Percentiles rank a stretch among this genome's conserved stretches.
phyloP scores from a whole-genome alignment of 1,140 invertebrate species.

The Drosophila ironensis region DNA sequence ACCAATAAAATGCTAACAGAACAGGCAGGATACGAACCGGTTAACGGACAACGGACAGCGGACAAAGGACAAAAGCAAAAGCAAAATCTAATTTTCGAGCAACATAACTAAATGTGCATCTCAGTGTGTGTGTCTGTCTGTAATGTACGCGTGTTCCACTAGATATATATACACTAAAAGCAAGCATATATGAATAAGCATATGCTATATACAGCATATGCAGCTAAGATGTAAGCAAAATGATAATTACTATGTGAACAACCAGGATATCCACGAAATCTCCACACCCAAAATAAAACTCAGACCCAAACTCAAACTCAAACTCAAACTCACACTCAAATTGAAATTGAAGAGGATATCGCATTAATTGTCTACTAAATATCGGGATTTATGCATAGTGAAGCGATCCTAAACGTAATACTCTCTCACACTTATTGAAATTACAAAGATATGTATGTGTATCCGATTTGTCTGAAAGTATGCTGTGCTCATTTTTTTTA shows the following conservation, averaged over 20 bases:
- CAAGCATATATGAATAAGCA: background rate
- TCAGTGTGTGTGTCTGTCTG: conserved; percentile 29
- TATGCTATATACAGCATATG: conserved; percentile 34
- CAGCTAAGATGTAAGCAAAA: conserved; percentile 27
- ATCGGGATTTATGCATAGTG: conserved; percentile 24
- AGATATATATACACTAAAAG: conserved; percentile 11
- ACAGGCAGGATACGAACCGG: background rate
- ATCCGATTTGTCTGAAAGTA: conserved; percentile 9
- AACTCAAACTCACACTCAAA: background rate
- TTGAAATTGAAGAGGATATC: no score
- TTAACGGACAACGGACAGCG: background rate
- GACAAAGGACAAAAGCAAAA: conserved; percentile 9
- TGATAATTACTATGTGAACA: conserved; percentile 26
- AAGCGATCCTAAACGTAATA: conserved; percentile 24
- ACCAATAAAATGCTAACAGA: background rate
- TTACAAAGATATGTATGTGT: background rate
- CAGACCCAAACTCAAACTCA: background rate
- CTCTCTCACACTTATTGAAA: conserved; percentile 16
- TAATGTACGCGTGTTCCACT: background rate
- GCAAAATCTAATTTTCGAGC: conserved; percentile 40
- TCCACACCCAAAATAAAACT: conserved; percentile 6
- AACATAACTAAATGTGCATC: conserved; percentile 61
- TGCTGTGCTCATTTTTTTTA: no score
- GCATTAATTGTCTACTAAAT: conserved; percentile 32
- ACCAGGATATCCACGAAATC: conserved; percentile 19